phyloP scores from a whole-genome alignment of 2,888 invertebrate species.

The Cenopis cana region DNA sequence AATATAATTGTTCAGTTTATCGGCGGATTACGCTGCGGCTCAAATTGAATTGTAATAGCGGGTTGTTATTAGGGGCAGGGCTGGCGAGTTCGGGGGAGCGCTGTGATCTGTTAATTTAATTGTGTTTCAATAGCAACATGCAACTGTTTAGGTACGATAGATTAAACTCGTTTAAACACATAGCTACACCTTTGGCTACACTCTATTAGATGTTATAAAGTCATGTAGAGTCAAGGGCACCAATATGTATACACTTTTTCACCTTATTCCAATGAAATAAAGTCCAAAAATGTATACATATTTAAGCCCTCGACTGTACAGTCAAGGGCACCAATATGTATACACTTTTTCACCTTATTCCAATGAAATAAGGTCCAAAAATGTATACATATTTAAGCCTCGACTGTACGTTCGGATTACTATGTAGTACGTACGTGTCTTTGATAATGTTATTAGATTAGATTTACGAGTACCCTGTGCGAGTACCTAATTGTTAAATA shows the following conservation, averaged over 20 bases:
- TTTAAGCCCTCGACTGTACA: too few relatives aligned
- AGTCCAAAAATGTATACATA: too few relatives aligned
- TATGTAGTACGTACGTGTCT: neutral
- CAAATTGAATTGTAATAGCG: conserved; percentile 84
- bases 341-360: too few relatives aligned
- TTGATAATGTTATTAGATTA: too few relatives aligned
- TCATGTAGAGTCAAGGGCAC: too few relatives aligned
- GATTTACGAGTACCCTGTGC: too few relatives aligned
- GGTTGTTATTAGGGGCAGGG: conserved; percentile 77
- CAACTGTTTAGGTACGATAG: neutral
- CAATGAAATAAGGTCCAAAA: too few relatives aligned
- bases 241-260: too few relatives aligned
- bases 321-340: too few relatives aligned
- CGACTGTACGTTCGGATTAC: too few relatives aligned
- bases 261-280: too few relatives aligned
- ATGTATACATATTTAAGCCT: too few relatives aligned
- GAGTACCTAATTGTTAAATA: neutral
- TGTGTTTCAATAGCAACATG: conserved; percentile 8
- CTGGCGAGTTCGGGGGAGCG: conserved; percentile 50
- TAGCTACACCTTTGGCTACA: neutral
- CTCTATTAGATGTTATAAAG: neutral
- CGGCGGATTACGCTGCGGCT: conserved; percentile 76
- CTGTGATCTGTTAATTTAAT: conserved; percentile 13
- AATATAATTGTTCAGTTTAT: conserved; percentile 82
- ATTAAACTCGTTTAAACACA: neutral